Evolutionary conservation across 2,113 vertebrate genomes (phyloP).

Genomic region (Chloebia gouldiae): DNA sequence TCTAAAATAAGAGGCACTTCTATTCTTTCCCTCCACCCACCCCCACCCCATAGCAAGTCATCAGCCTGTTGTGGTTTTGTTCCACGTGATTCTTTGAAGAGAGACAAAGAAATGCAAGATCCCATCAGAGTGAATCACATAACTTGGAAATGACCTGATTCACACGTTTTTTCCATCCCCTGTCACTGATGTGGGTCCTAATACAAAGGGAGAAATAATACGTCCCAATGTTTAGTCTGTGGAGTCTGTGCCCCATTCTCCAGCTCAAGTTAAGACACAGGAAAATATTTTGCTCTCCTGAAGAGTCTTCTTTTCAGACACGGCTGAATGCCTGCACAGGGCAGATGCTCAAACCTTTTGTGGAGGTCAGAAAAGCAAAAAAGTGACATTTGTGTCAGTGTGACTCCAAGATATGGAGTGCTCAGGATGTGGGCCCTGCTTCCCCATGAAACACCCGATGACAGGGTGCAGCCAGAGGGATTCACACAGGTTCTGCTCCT

Average conservation of each 20-base stretch:
- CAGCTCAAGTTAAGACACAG: not conserved
- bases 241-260: not conserved
- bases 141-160: constrained; percentile 66
- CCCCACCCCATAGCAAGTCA: constrained; percentile 13
- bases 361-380: not conserved
- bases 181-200: not conserved
- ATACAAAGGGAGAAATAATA: not conserved
- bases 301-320: not conserved
- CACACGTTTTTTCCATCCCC: constrained; percentile 63
- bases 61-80: constrained; percentile 62
- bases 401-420: not conserved
- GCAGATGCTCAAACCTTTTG: not conserved
- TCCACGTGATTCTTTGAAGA: constrained; percentile 60
- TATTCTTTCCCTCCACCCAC: not conserved
- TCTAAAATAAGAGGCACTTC: constrained; percentile 36
- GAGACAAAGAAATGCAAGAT: constrained; percentile 58
- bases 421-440: not conserved
- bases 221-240: not conserved
- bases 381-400: fast-evolving
- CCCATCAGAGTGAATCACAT: constrained; percentile 62
- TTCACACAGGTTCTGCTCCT: not conserved
- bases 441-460: not conserved
- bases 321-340: not conserved
- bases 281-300: not conserved
- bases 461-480: not conserved